Conservation (phyloP, 2,113 vertebrate genomes). For the Sterna hirundo region DNA sequence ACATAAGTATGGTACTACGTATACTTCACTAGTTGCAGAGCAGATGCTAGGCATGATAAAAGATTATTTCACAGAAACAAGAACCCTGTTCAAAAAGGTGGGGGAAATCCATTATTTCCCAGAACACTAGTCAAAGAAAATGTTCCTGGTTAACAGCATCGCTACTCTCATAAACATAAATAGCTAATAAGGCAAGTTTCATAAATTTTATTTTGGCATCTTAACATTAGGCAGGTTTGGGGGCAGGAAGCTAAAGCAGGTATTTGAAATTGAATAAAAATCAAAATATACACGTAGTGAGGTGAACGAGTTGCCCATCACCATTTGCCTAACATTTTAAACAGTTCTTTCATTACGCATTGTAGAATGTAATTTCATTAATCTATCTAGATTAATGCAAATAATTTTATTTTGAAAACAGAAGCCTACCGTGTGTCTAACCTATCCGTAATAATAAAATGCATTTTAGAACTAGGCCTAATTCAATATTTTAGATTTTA, state of each 20-base stretch:
- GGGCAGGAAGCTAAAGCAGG: background rate
- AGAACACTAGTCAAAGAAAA: background rate
- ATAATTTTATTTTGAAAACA: background rate
- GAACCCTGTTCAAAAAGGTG: background rate
- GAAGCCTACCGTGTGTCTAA: background rate
- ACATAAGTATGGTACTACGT: background rate
- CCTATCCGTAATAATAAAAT: background rate
- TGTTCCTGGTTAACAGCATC: background rate
- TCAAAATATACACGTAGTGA: background rate
- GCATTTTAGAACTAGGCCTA: constrained; percentile 3
- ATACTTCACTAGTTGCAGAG: background rate
- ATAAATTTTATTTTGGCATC: background rate
- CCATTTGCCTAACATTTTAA: background rate
- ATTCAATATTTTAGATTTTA: constrained; percentile 30
- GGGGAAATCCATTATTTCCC: background rate
- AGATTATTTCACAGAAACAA: background rate
- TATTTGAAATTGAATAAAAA: background rate
- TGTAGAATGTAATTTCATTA: background rate
- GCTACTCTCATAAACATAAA: background rate
- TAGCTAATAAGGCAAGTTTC: background rate
- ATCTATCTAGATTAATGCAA: background rate
- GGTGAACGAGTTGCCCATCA: background rate
- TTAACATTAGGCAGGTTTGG: background rate
- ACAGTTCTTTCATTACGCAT: background rate
- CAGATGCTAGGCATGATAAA: background rate